Conservation (phyloP, 1,140 invertebrate species). For the Caenorhabditis briggsae region DNA sequence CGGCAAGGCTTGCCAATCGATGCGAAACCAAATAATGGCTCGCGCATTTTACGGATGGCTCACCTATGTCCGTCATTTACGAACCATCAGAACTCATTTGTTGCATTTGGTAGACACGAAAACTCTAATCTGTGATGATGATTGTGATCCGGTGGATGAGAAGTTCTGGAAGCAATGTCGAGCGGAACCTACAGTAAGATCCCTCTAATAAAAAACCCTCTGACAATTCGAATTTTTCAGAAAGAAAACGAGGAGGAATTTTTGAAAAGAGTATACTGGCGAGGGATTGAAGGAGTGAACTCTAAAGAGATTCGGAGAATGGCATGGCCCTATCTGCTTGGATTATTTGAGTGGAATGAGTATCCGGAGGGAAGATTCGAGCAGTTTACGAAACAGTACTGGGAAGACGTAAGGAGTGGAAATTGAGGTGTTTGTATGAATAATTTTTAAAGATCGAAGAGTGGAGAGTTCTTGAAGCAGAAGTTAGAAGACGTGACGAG, state of each 20-base stretch:
- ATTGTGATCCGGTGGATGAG: constrained; percentile 70
- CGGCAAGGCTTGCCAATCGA: constrained; percentile 89
- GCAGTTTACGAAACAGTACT: constrained; percentile 83
- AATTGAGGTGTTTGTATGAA: not conserved
- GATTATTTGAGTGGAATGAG: constrained; percentile 87
- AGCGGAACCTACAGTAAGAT: constrained; percentile 67
- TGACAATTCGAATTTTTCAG: no score
- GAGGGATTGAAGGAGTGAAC: constrained; percentile 83
- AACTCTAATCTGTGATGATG: constrained; percentile 64
- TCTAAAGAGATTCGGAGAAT: constrained; percentile 83
- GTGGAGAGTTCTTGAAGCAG: constrained; percentile 92
- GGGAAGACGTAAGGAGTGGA: constrained; percentile 80
- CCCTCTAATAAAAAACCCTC: not conserved
- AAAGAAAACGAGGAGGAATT: constrained; percentile 81
- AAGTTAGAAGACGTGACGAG: constrained; percentile 88
- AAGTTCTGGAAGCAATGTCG: constrained; percentile 72
- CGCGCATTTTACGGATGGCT: constrained; percentile 95
- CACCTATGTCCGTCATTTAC: constrained; percentile 90
- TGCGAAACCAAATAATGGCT: constrained; percentile 93
- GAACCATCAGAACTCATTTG: constrained; percentile 90
- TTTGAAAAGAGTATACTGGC: constrained; percentile 87
- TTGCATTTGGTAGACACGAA: constrained; percentile 85
- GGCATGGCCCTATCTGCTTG: constrained; percentile 86
- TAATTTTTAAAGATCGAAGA: constrained; percentile 85
- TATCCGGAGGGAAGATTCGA: constrained; percentile 83